Conservation (phyloP, 2,797 vertebrate species). For the Yasuhikotakia modesta region DNA sequence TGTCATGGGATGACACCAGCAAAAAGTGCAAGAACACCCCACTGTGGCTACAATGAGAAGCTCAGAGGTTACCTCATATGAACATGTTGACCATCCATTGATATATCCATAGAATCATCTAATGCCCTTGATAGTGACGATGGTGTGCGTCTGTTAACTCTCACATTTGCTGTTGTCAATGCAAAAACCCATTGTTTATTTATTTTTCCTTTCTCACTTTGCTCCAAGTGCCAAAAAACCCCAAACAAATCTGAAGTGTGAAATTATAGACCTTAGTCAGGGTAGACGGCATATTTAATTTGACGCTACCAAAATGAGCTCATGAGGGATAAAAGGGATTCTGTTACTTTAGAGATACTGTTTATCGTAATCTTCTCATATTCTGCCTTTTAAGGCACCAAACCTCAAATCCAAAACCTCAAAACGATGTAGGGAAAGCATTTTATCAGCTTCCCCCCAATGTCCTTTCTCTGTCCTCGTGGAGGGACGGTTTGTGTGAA, state of each 20-base stretch:
- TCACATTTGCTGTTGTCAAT: background rate
- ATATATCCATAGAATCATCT: background rate
- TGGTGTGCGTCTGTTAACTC: background rate
- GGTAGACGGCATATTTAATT: background rate
- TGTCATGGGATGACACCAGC: constrained; percentile 3
- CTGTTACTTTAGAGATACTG: constrained; percentile 1
- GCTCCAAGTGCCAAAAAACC: background rate
- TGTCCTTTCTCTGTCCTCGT: constrained; percentile 1
- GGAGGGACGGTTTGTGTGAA: constrained; percentile 52
- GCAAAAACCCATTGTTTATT: background rate
- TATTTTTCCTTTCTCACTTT: background rate
- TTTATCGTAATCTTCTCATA: background rate
- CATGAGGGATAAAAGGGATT: background rate
- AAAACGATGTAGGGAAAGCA: background rate
- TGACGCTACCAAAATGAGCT: background rate
- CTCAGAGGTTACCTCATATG: constrained; percentile 17
- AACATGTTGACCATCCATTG: background rate
- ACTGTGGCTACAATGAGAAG: constrained; percentile 15
- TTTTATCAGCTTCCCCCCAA: constrained; percentile 4
- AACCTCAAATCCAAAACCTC: constrained; percentile 23
- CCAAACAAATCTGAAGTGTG: background rate
- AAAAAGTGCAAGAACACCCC: constrained; percentile 31
- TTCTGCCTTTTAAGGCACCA: constrained; percentile 18
- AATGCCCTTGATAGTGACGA: background rate
- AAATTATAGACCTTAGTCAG: background rate